Percentiles rank a stretch among this genome's conserved stretches.
phyloP scores from a whole-genome alignment of 2,888 invertebrate genomes.

The Megamerina dolium region DNA sequence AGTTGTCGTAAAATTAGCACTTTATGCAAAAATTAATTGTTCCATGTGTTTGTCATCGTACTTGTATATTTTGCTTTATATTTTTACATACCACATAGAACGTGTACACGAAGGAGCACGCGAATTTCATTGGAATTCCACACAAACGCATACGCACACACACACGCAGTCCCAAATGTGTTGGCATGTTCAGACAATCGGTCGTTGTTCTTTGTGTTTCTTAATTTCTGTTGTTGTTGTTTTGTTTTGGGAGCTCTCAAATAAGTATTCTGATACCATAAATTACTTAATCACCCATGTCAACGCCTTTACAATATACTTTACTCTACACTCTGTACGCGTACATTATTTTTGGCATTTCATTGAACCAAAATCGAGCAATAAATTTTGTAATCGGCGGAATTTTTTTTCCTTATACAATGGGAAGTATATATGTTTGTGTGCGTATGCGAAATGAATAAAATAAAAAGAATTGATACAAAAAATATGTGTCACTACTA shows the following conservation, averaged over 20 bases:
- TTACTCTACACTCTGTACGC: background rate
- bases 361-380: background rate
- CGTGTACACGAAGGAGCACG: too few species aligned
- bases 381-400: conserved; percentile 5
- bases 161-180: too few species aligned
- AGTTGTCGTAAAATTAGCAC: conserved; percentile 25
- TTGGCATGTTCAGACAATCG: too few species aligned
- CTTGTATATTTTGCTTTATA: background rate
- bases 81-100: too few species aligned
- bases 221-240: background rate
- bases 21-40: conserved; percentile 26
- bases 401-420: conserved; percentile 2
- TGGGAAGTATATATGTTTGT: too few species aligned
- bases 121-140: conserved; percentile 9
- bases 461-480: too few species aligned
- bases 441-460: too few species aligned
- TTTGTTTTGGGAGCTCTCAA: too few species aligned
- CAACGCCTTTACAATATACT: conserved; percentile 9
- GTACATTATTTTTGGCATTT: background rate
- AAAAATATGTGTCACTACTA: too few species aligned
- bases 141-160: background rate
- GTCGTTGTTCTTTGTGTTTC: conserved; percentile 11
- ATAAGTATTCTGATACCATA: too few species aligned
- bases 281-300: conserved; percentile 2
- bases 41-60: conserved; percentile 14